phyloP scores from a whole-genome alignment of 2,113 vertebrate genomes.

The Tenebrosternarchus preto region DNA sequence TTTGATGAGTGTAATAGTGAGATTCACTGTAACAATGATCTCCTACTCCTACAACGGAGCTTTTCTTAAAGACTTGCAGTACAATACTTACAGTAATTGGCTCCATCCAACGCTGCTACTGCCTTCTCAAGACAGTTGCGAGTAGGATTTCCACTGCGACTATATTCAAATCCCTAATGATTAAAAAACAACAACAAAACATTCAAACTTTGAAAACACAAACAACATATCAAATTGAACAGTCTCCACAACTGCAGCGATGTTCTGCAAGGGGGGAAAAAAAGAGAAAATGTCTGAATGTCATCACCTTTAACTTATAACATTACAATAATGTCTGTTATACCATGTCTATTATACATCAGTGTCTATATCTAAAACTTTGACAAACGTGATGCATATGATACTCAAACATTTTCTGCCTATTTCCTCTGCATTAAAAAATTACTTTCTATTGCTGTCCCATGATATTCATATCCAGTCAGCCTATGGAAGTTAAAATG shows the following conservation, averaged over 20 bases:
- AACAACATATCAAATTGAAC: background rate
- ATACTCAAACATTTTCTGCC: no score
- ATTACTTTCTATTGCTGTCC: no score
- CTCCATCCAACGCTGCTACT: slow-evolving; percentile 86
- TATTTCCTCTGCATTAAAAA: no score
- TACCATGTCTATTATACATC: no score
- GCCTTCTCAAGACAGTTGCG: slow-evolving; percentile 86
- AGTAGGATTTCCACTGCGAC: slow-evolving; percentile 90
- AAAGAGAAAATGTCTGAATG: no score
- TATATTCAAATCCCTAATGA: slow-evolving; percentile 86
- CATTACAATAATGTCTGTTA: no score
- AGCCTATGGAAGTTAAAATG: background rate
- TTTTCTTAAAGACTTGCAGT: no score
- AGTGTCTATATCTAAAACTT: no score
- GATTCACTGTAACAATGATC: background rate
- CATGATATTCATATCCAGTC: background rate
- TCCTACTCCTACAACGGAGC: background rate
- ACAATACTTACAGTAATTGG: slow-evolving; percentile 84
- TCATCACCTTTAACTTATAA: no score
- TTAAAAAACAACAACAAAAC: slow-evolving; percentile 28
- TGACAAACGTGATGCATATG: no score
- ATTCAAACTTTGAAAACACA: slow-evolving; percentile 8
- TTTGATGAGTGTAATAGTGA: background rate
- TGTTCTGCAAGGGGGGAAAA: no score
- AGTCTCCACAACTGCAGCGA: background rate